These are phyloP conservation scores for Melanotaenia boesemani DNA, from an alignment of 2,797 vertebrate species.

Conservation along the genomic window DNA sequence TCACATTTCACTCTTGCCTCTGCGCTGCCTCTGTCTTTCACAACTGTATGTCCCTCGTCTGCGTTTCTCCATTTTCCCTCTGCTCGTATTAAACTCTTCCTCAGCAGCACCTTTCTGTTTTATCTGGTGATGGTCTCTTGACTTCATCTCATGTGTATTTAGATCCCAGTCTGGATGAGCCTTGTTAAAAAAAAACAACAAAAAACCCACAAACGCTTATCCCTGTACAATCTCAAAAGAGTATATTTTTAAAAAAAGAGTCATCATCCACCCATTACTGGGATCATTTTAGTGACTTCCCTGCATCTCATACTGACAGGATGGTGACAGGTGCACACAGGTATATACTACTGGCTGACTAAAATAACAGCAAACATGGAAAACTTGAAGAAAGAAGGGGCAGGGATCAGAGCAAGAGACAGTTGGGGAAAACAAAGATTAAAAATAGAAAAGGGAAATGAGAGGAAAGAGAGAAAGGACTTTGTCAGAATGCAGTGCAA, in stretches of 20 bases:
- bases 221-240: slow-evolving; percentile 20
- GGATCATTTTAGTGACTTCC: slow-evolving; percentile 19
- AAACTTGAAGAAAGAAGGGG: slow-evolving; percentile 13
- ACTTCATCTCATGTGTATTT: slow-evolving; percentile 27
- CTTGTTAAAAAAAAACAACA: too few species aligned
- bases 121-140: slow-evolving; percentile 39
- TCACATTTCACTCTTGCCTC: slow-evolving; percentile 67
- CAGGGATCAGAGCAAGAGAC: slow-evolving; percentile 30
- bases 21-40: slow-evolving; percentile 56
- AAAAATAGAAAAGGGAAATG: slow-evolving; percentile 19
- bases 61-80: slow-evolving; percentile 47
- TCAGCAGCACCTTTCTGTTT: slow-evolving; percentile 38
- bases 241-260: slow-evolving; percentile 10
- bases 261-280: slow-evolving; percentile 3
- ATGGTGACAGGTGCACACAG: slow-evolving; percentile 40
- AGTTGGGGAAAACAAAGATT: slow-evolving; percentile 21
- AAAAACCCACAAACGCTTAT: neutral
- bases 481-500: slow-evolving; percentile 21
- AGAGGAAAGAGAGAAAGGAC: slow-evolving; percentile 6
- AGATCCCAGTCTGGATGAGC: slow-evolving; percentile 25
- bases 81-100: slow-evolving; percentile 51
- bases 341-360: slow-evolving; percentile 38
- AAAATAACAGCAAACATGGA: slow-evolving; percentile 54
- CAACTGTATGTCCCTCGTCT: slow-evolving; percentile 49
- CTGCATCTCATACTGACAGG: slow-evolving; percentile 44